phyloP scores from a whole-genome alignment of 2,113 vertebrate species.

The Prolemur simus region DNA sequence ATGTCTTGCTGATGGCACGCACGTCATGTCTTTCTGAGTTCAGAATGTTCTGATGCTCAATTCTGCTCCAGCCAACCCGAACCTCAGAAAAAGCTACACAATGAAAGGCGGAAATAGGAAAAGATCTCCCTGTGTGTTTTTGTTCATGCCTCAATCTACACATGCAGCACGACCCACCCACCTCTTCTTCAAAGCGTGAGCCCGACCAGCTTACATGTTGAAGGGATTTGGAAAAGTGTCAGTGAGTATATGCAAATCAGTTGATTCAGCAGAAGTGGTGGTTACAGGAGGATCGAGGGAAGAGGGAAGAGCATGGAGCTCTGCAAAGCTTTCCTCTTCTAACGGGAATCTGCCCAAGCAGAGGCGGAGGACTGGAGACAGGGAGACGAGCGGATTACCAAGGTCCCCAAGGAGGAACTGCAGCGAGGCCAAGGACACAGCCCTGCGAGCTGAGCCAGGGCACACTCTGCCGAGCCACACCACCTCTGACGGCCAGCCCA shows the following conservation, averaged over 20 bases:
- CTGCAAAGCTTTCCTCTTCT: background rate
- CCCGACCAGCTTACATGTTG: background rate
- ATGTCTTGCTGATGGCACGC: background rate
- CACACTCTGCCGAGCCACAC: accelerated
- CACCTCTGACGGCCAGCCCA: background rate
- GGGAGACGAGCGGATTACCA: too few species aligned
- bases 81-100: background rate
- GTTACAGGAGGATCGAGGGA: background rate
- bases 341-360: background rate
- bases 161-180: background rate
- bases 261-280: background rate
- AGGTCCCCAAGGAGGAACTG: background rate
- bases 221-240: background rate
- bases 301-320: background rate
- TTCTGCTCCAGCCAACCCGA: background rate
- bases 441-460: accelerated
- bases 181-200: background rate
- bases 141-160: background rate
- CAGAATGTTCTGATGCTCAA: background rate
- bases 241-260: background rate
- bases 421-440: background rate
- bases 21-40: background rate
- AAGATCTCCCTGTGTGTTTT: background rate
- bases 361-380: background rate
- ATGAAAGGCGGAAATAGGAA: background rate